Evolutionary conservation across 2,888 invertebrate genomes (phyloP).

Genomic region (Andricus quercusramuli): DNA sequence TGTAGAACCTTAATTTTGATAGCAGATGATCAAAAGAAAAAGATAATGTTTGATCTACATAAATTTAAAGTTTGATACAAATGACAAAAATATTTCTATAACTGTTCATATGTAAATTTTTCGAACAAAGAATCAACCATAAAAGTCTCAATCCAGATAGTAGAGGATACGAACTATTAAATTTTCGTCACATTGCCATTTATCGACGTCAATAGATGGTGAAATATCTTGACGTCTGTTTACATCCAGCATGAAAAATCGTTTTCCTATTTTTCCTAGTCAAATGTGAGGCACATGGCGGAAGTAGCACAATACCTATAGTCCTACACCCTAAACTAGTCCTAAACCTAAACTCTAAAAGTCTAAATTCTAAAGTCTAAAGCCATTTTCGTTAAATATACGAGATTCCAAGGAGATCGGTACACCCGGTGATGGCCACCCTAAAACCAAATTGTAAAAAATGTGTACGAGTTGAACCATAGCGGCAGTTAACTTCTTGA

Average conservation of each 20-base stretch:
- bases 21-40: background rate
- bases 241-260: constrained; percentile 62
- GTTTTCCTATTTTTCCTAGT: constrained; percentile 49
- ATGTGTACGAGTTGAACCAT: background rate
- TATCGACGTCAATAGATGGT: constrained; percentile 27
- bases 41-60: background rate
- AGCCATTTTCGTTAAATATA: constrained; percentile 23
- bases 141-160: background rate
- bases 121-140: background rate
- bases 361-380: constrained; percentile 19
- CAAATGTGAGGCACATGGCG: constrained; percentile 66
- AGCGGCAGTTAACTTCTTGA: background rate
- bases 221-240: constrained; percentile 54
- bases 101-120: background rate
- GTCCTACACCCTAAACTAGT: background rate
- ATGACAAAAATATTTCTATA: background rate
- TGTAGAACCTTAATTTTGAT: background rate
- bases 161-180: constrained; percentile 25
- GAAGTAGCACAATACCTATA: constrained; percentile 54
- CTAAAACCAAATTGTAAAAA: background rate
- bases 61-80: background rate
- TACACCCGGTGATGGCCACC: background rate
- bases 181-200: constrained; percentile 10
- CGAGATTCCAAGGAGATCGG: constrained; percentile 5
- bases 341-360: background rate